Evolutionary conservation across 2,888 invertebrate genomes (phyloP), one percentile per base, ranked within the genome.

Genomic region (Megaustenia siamemsis): DNA sequence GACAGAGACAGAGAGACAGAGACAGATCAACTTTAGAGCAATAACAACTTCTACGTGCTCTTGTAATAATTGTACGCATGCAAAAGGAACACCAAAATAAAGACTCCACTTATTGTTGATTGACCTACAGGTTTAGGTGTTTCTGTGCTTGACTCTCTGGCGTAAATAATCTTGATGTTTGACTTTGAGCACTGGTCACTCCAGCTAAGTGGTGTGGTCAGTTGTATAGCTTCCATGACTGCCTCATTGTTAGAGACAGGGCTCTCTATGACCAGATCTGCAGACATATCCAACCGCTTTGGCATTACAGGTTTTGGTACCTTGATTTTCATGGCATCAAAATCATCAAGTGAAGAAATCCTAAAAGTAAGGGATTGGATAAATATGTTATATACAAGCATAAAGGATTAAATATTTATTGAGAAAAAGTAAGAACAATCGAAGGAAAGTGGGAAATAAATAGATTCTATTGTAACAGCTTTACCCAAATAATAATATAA

Each of bases 171-270:
- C 86, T 90, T 92, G 43, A 90, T 87, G 75, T 89, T 88, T 5
- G 88, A 84, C 35, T 86, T 80, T 40, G 84, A 78, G 56, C 92
- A 86, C 87, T 92, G 91, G 86, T 92, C 92, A 24, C 89, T 89
- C 92, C 92, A 92, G 83, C 90, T 90, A 38, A 92, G 89, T 10
- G 92, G 92, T 8, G 91, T 87, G n/a, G 89, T 85, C 56, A 84
- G 77, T 15, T 21, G 35, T 6, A 18, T 10, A 15, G 78, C 18
- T 43, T 68, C 63, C 38, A n/a, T 40, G 60, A 78, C 32, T 4
- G 56, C 45, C 12, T 38, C 43, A 24, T 66, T 60, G 43, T 45
- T 32, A n/a, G 49, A 21, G n/a, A 40, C 38, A 32, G 63, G 45
- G 32, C 18, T 15, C 8, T 75, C n/a, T 18, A 24, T 28, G 28